Conservation (phyloP, 2,113 vertebrate genomes). For the Phaethornis superciliosus region DNA sequence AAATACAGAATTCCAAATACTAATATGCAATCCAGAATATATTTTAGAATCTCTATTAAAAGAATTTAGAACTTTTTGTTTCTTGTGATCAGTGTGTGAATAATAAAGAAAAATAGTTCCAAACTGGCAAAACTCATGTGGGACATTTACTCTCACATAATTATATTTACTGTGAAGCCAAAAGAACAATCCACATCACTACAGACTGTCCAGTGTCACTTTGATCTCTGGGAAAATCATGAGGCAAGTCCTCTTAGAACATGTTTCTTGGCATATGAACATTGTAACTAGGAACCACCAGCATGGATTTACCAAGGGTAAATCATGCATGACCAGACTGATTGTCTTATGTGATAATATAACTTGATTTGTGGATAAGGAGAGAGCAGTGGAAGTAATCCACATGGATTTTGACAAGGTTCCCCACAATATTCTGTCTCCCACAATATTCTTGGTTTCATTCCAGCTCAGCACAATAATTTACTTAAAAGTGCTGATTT, state of each 20-base stretch:
- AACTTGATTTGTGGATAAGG: neutral
- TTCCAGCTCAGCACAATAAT: neutral
- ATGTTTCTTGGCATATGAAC: neutral
- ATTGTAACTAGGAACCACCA: neutral
- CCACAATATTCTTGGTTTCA: neutral
- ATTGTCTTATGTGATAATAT: neutral
- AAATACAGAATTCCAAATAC: neutral
- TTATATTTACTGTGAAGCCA: neutral
- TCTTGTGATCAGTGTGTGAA: neutral
- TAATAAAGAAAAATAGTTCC: neutral
- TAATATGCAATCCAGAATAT: neutral
- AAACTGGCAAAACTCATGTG: neutral
- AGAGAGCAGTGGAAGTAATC: neutral
- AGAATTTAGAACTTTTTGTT: neutral
- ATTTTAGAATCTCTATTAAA: neutral
- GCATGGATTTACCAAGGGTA: neutral
- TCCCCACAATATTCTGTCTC: neutral
- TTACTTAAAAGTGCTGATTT: neutral
- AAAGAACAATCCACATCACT: neutral
- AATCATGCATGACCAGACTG: neutral
- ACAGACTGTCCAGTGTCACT: neutral
- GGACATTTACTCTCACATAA: neutral
- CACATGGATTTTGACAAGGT: neutral
- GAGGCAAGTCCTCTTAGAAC: neutral
- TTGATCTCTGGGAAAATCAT: neutral